Conservation (phyloP, 2,113 vertebrate species). For the Hypocryptadius cinnamomeus region DNA sequence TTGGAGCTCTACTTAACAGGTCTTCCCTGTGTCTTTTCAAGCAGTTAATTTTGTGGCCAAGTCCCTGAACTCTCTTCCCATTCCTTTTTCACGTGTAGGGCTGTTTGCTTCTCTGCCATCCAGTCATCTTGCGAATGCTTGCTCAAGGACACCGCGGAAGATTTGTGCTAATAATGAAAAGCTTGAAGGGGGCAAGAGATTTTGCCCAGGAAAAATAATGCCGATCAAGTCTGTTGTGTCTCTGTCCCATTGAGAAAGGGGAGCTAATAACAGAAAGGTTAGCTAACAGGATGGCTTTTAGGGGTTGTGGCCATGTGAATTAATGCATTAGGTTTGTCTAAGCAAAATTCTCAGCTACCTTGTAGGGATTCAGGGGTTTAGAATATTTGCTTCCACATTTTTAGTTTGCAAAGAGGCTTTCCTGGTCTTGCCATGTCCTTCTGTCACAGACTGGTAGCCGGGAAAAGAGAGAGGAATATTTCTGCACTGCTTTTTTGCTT, state of each 20-base stretch:
- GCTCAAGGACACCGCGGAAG: conserved; percentile 30
- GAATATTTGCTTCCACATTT: background rate
- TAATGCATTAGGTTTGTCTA: background rate
- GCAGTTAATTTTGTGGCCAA: conserved; percentile 55
- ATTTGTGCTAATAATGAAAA: conserved; percentile 64
- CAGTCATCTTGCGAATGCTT: conserved; percentile 38
- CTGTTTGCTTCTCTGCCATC: conserved; percentile 53
- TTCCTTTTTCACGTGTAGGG: conserved; percentile 32
- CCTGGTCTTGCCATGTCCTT: background rate
- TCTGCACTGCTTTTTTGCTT: background rate
- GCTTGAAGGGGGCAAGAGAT: conserved; percentile 32
- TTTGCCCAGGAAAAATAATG: conserved; percentile 36
- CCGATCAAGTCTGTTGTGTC: background rate
- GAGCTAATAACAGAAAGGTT: background rate
- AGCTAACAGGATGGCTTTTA: background rate
- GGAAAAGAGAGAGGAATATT: background rate
- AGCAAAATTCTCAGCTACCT: background rate
- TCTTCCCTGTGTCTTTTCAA: conserved; percentile 22
- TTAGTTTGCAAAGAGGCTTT: background rate
- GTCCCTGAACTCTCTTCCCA: conserved; percentile 56
- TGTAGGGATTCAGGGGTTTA: background rate
- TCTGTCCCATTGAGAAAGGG: background rate
- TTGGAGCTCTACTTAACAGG: conserved; percentile 49
- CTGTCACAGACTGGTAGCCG: background rate
- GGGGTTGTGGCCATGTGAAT: background rate